Conservation (phyloP, 2,888 invertebrate species). For the Caenorhabditis becei region DNA sequence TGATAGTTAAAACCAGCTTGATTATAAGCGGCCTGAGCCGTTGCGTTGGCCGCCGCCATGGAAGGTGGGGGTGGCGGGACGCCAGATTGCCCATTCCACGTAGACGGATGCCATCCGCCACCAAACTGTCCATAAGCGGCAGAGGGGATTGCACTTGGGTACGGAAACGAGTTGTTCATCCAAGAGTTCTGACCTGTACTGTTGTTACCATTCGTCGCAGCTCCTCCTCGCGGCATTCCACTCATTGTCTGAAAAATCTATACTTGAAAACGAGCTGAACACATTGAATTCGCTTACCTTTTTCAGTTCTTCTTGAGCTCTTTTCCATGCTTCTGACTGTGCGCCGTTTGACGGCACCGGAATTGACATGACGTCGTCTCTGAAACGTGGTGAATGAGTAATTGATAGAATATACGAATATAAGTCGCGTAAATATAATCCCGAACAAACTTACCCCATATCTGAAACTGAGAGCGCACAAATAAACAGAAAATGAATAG, state of each 20-base stretch:
- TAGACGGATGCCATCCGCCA: constrained; percentile 56
- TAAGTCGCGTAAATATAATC: background rate
- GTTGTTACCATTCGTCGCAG: constrained; percentile 37
- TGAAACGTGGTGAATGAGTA: constrained; percentile 21
- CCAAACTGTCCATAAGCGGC: constrained; percentile 43
- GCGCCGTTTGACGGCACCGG: constrained; percentile 37
- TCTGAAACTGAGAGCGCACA: constrained; percentile 46
- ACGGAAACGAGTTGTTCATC: constrained; percentile 52
- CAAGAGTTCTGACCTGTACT: constrained; percentile 64
- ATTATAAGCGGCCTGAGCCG: constrained; percentile 41
- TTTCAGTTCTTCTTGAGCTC: constrained; percentile 57
- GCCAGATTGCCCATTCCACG: constrained; percentile 34
- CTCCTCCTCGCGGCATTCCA: constrained; percentile 15
- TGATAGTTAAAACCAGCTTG: constrained; percentile 53
- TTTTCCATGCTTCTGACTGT: constrained; percentile 64
- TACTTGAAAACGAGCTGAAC: background rate
- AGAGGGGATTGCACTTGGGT: constrained; percentile 45
- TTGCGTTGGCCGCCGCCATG: constrained; percentile 14
- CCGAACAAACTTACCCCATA: constrained; percentile 53
- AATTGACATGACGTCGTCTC: constrained; percentile 56
- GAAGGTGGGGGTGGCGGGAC: constrained; percentile 32
- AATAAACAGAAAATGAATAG: constrained; percentile 8
- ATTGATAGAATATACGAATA: background rate
- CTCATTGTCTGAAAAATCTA: constrained; percentile 27
- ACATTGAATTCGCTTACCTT: constrained; percentile 30